Evolutionary conservation across 2,888 invertebrate species (phyloP).

Genomic region (Drosophila cognata): DNA sequence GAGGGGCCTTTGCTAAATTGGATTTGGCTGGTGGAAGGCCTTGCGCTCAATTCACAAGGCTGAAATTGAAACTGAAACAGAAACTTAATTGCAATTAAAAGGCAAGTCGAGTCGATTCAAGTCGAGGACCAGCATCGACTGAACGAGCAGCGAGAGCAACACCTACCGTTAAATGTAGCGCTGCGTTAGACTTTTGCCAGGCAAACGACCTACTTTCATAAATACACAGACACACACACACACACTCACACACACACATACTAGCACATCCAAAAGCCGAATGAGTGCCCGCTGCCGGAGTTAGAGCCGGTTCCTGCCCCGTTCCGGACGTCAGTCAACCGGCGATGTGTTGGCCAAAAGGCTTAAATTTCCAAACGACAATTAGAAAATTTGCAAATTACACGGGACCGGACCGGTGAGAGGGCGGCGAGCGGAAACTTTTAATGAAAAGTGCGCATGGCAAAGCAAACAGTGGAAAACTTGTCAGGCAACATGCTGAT

Average conservation of each 20-base stretch:
- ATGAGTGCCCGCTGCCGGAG: slow-evolving; percentile 4
- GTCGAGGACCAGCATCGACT: slow-evolving; percentile 39
- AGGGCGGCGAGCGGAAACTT: slow-evolving; percentile 48
- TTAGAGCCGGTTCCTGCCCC: slow-evolving; percentile 47
- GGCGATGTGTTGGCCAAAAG: slow-evolving; percentile 66
- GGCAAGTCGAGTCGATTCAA: slow-evolving; percentile 26
- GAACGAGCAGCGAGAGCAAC: slow-evolving; percentile 42
- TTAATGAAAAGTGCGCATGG: slow-evolving; percentile 68
- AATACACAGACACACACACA: slow-evolving; percentile 9
- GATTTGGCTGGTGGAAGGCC: slow-evolving; percentile 47
- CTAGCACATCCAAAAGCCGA: slow-evolving; percentile 16
- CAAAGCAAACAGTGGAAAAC: slow-evolving; percentile 56
- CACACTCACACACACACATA: background rate
- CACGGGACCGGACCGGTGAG: slow-evolving; percentile 30
- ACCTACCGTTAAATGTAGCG: slow-evolving; percentile 72
- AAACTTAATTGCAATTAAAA: slow-evolving; percentile 75
- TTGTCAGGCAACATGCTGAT: slow-evolving; percentile 49
- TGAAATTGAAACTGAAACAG: slow-evolving; percentile 65
- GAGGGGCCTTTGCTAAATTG: slow-evolving; percentile 56
- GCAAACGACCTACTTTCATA: slow-evolving; percentile 60
- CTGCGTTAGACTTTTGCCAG: slow-evolving; percentile 36
- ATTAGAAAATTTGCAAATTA: slow-evolving; percentile 82
- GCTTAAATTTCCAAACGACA: slow-evolving; percentile 79
- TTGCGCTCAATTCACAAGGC: slow-evolving; percentile 52
- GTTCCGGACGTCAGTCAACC: slow-evolving; percentile 63